Conservation (phyloP, 2,113 vertebrate genomes). For the Zosterops japonicus region DNA sequence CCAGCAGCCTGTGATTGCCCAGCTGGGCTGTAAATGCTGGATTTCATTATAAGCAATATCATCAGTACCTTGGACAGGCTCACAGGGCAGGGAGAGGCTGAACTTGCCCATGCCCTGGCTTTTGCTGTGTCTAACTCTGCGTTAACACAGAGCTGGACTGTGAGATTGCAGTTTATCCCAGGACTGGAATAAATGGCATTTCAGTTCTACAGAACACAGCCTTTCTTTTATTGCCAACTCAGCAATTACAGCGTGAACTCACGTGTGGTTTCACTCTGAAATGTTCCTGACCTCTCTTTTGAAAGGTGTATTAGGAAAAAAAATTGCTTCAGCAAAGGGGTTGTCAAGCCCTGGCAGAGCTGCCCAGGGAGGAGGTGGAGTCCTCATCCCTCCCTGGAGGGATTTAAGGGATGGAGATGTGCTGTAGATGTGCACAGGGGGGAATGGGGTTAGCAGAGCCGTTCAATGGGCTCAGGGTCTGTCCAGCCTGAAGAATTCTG, state of each 20-base stretch:
- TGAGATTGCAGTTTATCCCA: not conserved
- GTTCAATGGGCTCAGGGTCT: fast-evolving
- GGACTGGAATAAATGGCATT: not conserved
- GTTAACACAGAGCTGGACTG: not conserved
- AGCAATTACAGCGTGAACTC: not conserved
- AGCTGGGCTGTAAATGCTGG: not conserved
- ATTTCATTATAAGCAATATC: not conserved
- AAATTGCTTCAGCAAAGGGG: not conserved
- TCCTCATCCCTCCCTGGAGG: not conserved
- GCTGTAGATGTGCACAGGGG: not conserved
- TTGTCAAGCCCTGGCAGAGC: not conserved
- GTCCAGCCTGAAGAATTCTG: not conserved
- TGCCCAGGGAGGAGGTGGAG: not conserved
- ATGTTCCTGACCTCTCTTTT: not conserved
- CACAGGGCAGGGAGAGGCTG: not conserved
- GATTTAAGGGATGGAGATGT: not conserved
- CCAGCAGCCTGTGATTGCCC: not conserved
- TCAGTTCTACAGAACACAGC: not conserved
- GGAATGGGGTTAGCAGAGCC: fast-evolving
- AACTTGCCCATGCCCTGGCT: not conserved
- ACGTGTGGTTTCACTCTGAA: not conserved
- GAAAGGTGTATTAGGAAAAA: not conserved
- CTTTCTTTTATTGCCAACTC: not conserved
- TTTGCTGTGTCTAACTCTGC: not conserved
- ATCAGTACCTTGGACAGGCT: not conserved